Percentiles rank a stretch among this genome's conserved stretches.
These are phyloP conservation scores for Hippocampus zosterae DNA, from an alignment of 2,113 vertebrate genomes.

Conservation along the genomic window DNA sequence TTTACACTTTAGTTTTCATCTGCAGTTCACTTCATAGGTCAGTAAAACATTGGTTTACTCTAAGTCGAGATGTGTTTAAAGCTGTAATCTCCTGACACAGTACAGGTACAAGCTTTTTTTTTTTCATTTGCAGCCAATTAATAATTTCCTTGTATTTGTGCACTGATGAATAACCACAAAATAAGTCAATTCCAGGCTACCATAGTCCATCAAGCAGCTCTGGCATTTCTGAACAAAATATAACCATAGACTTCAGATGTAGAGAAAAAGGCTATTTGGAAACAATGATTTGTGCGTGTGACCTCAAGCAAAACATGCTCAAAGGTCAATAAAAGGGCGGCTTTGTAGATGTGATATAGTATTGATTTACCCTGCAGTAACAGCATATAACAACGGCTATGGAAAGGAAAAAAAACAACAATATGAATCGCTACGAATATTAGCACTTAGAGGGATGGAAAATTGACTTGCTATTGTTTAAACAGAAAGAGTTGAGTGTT, in stretches of 20 bases:
- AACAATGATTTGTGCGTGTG: neutral
- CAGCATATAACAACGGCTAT: neutral
- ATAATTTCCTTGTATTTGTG: conserved; percentile 17
- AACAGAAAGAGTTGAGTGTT: too few species aligned
- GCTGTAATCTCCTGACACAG: too few species aligned
- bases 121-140: too few species aligned
- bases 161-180: conserved; percentile 37
- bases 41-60: too few species aligned
- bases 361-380: conserved; percentile 2
- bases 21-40: too few species aligned
- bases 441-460: neutral
- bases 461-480: too few species aligned
- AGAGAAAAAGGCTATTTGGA: conserved; percentile 1
- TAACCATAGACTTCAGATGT: neutral
- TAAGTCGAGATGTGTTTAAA: too few species aligned
- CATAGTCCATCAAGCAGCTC: conserved; percentile 11
- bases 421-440: neutral
- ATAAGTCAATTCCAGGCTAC: neutral
- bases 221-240: neutral
- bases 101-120: too few species aligned
- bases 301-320: neutral
- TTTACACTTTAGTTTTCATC: too few species aligned
- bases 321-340: neutral
- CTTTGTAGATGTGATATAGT: neutral
- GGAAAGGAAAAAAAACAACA: neutral